Evolutionary conservation across 2,797 vertebrate genomes (phyloP).

Genomic region (Sebastes melanostomus): DNA sequence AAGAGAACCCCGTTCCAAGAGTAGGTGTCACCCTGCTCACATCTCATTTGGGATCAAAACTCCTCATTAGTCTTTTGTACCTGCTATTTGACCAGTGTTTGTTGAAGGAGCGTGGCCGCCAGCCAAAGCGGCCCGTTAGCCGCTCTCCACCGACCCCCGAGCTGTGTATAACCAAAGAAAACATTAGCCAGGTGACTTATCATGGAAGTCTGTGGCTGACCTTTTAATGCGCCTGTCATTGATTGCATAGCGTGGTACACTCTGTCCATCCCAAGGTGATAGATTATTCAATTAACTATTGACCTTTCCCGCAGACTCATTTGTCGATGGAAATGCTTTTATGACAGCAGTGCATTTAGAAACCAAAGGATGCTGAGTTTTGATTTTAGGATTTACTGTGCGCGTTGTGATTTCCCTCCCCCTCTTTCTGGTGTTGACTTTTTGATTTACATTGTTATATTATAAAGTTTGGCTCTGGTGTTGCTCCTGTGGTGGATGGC

Average conservation of each 20-base stretch:
- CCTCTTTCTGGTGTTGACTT: constrained; percentile 58
- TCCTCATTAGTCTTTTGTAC: constrained; percentile 11
- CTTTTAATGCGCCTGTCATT: constrained; percentile 98
- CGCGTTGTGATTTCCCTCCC: constrained; percentile 33
- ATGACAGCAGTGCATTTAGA: constrained; percentile 87
- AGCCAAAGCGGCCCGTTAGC: neutral
- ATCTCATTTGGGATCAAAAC: neutral
- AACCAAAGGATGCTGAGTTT: constrained; percentile 84
- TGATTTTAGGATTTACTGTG: constrained; percentile 86
- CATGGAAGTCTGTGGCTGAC: constrained; percentile 95
- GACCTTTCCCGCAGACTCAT: constrained; percentile 97
- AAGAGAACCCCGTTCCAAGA: neutral
- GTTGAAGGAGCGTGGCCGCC: neutral
- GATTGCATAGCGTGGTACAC: constrained; percentile 90
- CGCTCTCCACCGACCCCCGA: constrained; percentile 32
- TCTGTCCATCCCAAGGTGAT: constrained; percentile 97
- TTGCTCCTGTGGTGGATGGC: constrained; percentile 21
- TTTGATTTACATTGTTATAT: constrained; percentile 71
- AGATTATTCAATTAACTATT: constrained; percentile 99
- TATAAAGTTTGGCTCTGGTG: constrained; percentile 58
- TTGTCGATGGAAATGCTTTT: constrained; percentile 93
- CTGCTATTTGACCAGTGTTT: constrained; percentile 24
- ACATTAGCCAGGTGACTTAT: constrained; percentile 90
- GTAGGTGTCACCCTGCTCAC: neutral
- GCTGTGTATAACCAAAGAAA: constrained; percentile 80